phyloP scores from a whole-genome alignment of 2,113 vertebrate genomes.

The Cnemophilus loriae region DNA sequence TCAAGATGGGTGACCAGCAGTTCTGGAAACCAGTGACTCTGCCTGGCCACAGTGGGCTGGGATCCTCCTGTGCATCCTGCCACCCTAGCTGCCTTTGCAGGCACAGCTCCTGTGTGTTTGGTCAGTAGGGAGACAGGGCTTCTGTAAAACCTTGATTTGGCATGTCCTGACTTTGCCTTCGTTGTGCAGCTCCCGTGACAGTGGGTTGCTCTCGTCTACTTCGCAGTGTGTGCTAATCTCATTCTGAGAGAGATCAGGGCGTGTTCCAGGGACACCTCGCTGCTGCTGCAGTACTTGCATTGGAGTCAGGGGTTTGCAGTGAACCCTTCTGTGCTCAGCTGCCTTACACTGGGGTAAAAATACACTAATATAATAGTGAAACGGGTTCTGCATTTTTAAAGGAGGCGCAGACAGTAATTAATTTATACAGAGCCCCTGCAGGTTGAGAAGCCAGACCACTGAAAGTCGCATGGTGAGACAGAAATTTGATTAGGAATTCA shows the following conservation, averaged over 20 bases:
- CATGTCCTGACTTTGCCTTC: background rate
- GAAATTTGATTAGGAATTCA: background rate
- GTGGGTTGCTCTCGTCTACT: background rate
- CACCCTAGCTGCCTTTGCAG: background rate
- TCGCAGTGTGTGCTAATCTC: background rate
- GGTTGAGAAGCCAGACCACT: background rate
- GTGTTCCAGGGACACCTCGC: background rate
- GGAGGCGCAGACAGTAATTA: background rate
- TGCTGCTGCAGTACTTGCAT: background rate
- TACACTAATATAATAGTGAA: too few species aligned
- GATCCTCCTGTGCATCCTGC: background rate
- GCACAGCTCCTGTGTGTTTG: background rate
- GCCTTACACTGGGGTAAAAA: background rate
- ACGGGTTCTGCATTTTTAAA: background rate
- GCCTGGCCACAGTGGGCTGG: background rate
- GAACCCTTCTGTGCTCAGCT: background rate
- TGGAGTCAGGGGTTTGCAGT: background rate
- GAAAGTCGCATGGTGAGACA: background rate
- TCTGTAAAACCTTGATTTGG: background rate
- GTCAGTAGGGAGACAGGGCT: background rate
- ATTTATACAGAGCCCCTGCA: background rate
- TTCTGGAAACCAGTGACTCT: background rate
- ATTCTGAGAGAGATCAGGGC: accelerated
- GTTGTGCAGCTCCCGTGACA: background rate
- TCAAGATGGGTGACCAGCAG: background rate